A percentile compares a stretch with the other conserved stretches of the same genome.
Evolutionary conservation across 2,113 vertebrate species (phyloP).

Genomic region (Tachysurus fulvidraco): DNA sequence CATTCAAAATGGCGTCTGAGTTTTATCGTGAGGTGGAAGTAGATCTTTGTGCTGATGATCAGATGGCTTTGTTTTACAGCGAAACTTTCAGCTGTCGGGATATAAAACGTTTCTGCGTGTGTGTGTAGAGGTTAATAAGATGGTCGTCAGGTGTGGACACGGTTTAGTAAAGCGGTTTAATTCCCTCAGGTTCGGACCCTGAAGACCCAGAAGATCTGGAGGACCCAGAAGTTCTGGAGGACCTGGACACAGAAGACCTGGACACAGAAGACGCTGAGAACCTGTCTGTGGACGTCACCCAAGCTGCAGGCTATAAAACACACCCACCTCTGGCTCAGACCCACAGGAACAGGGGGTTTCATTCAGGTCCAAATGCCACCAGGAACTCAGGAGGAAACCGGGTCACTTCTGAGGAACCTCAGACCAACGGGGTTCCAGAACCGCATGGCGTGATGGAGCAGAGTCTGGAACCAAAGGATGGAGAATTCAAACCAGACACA

Average conservation of each 20-base stretch:
- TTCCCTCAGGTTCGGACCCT: neutral
- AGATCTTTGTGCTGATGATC: too few species aligned
- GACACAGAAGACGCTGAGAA: neutral
- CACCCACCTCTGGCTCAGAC: neutral
- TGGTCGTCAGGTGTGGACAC: conserved; percentile 4
- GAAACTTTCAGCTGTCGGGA: neutral
- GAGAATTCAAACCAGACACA: neutral
- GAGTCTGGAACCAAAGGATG: conserved; percentile 29
- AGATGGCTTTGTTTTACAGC: neutral
- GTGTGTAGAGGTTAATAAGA: neutral
- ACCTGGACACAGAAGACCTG: conserved; percentile 18
- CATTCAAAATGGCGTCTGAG: conserved; percentile 73
- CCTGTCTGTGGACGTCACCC: conserved; percentile 23
- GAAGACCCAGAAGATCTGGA: too few species aligned
- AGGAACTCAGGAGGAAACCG: conserved; percentile 43
- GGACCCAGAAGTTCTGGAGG: neutral
- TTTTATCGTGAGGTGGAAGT: conserved; percentile 45
- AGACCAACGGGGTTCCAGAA: conserved; percentile 69
- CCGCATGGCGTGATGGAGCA: conserved; percentile 36
- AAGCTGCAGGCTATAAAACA: neutral
- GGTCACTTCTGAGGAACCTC: conserved; percentile 44
- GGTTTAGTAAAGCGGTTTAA: neutral
- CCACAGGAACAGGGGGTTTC: conserved; percentile 46
- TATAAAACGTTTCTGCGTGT: too few species aligned
- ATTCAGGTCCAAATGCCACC: conserved; percentile 40